These are phyloP conservation scores for Corbicula japonica DNA, from an alignment of 2,888 invertebrate genomes.

Conservation along the genomic window DNA sequence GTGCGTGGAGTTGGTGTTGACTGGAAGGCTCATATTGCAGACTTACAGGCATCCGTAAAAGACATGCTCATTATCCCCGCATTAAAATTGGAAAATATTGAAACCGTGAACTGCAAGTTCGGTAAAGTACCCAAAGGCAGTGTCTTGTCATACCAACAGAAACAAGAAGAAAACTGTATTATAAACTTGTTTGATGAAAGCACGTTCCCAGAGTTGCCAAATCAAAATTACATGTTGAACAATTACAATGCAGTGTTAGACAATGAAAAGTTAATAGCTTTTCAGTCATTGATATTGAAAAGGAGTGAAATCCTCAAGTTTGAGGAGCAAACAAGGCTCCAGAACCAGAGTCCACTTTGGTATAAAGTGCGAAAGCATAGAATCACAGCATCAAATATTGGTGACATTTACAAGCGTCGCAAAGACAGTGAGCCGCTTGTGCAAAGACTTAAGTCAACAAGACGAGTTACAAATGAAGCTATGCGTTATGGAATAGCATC, in stretches of 20 bases:
- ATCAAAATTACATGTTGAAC: too few relatives aligned
- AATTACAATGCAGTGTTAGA: too few relatives aligned
- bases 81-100: not conserved
- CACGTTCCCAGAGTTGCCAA: slow-evolving; percentile 10
- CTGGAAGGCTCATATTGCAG: not conserved
- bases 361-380: slow-evolving; percentile 13
- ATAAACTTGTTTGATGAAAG: not conserved
- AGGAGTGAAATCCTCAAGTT: slow-evolving; percentile 3
- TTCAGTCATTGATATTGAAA: too few relatives aligned
- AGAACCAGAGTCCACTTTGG: slow-evolving; percentile 22
- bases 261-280: too few relatives aligned
- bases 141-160: not conserved
- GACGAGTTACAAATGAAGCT: slow-evolving; percentile 19
- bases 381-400: slow-evolving; percentile 31
- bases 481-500: slow-evolving; percentile 21
- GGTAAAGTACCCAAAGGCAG: not conserved
- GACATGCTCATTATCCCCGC: not conserved
- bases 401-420: slow-evolving; percentile 15
- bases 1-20: not conserved
- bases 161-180: not conserved
- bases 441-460: slow-evolving; percentile 6
- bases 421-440: slow-evolving; percentile 5
- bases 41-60: not conserved
- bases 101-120: not conserved
- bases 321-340: slow-evolving; percentile 23